phyloP scores from a whole-genome alignment of 2,797 vertebrate genomes.

The Amphiprion clarkii region DNA sequence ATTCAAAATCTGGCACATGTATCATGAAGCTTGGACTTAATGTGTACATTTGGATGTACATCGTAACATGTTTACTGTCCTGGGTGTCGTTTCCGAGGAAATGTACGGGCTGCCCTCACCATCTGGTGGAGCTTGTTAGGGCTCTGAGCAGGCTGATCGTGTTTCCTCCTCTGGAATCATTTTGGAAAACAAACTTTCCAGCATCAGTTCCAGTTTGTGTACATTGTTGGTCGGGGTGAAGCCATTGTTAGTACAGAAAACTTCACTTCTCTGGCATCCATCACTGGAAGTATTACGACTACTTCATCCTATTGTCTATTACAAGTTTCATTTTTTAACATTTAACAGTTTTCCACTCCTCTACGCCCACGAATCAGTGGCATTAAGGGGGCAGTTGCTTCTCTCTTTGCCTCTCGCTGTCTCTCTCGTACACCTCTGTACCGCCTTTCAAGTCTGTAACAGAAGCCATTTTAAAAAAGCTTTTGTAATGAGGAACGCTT shows the following conservation, averaged over 20 bases:
- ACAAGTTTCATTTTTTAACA: too few species aligned
- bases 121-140: slow-evolving; percentile 8
- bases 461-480: slow-evolving; percentile 34
- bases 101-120: slow-evolving; percentile 3
- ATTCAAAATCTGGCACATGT: too few species aligned
- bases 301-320: too few species aligned
- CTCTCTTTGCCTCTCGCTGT: neutral
- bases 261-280: too few species aligned
- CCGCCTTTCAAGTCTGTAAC: slow-evolving; percentile 21
- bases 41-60: too few species aligned
- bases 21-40: too few species aligned
- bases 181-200: slow-evolving; percentile 8
- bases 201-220: neutral
- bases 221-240: neutral
- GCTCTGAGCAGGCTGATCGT: slow-evolving; percentile 5
- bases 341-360: too few species aligned
- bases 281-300: too few species aligned
- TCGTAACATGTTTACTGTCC: too few species aligned
- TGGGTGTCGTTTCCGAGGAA: neutral
- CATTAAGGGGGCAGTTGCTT: too few species aligned
- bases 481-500: slow-evolving; percentile 50
- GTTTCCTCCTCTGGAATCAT: neutral
- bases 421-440: neutral
- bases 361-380: too few species aligned
- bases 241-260: too few species aligned